Base-by-base conservation (phyloP, 2,888 invertebrate genomes). In the Tigriopus californicus region DNA sequence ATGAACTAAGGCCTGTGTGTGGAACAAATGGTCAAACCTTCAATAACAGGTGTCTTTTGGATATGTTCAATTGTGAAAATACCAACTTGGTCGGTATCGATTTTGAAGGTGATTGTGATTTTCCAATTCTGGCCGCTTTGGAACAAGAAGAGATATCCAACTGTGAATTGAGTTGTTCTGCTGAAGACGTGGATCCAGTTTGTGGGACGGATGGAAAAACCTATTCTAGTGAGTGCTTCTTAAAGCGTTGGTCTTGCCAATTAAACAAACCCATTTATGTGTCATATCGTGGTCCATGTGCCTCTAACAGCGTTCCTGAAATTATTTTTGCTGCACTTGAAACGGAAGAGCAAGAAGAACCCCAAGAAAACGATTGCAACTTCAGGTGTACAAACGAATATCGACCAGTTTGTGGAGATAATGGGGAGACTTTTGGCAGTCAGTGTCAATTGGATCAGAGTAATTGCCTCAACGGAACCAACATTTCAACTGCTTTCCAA, bases 11-110 rank as follows among this genome's bases (percentile, higher is more conserved):
- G 47, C 64, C 64, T 12, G 81, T 89, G n/a, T 90, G 90, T 67
- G 89, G 89, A 1, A 87, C 87, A 8, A 89, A 90, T 67, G 87
- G 88, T 15, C 80, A 79, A 63, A 85, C 86, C 0, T 90, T 90
- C 73, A 77, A 77, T 62, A 87, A 85, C 69, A 81, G 83, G 66
- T 90, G 89, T 69, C 81, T 15, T 3, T 44, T 44, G 15, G 46
- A 44, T 4, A 44, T 15, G 18, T n/a, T 18, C 46, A 44, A 44
- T 18, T 44, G 46, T 44, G 18, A 44, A 44, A 18, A 44, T 15
- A 10, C 5, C 10, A 10, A 44, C 4, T 44, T 11, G 6, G n/a
- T 44, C 15, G 6, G 4, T 10, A 44, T 44, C 10, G 18, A 4
- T 18, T 15, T 33, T 33, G 33, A 33, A 33, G 8, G 8, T 33